These are phyloP conservation scores for Meriones unguiculatus DNA, from an alignment of 2,113 vertebrate genomes.

Conservation along the genomic window DNA sequence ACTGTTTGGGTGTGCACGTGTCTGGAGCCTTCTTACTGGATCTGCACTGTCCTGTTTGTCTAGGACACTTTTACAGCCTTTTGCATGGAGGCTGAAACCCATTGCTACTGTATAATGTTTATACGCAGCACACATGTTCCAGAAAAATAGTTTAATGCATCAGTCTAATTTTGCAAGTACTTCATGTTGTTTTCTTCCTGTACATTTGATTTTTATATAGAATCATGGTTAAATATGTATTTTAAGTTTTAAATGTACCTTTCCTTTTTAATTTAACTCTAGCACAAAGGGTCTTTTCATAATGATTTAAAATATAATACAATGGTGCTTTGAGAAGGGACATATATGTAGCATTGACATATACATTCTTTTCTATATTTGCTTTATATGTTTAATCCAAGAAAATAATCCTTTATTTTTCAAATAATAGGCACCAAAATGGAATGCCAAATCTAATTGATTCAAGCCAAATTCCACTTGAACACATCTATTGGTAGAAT, in stretches of 20 bases:
- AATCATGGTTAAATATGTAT: neutral
- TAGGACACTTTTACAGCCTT: neutral
- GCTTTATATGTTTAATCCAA: neutral
- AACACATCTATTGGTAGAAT: neutral
- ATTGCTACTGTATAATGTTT: conserved; percentile 9
- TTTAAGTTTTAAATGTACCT: conserved; percentile 38
- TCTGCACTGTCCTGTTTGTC: neutral
- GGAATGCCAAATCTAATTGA: neutral
- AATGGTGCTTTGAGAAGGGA: neutral
- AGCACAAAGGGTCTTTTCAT: neutral
- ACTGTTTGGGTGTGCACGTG: neutral
- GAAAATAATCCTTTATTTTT: neutral
- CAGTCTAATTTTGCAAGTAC: conserved; percentile 71
- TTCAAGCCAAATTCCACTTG: neutral
- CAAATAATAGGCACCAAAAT: conserved; percentile 19
- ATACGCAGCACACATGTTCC: conserved; percentile 53
- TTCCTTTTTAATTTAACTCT: neutral
- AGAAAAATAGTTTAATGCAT: conserved; percentile 73
- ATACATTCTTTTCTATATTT: neutral
- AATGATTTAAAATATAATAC: neutral
- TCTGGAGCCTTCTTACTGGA: neutral
- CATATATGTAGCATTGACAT: neutral
- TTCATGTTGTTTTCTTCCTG: neutral
- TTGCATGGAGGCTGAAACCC: neutral
- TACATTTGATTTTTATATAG: conserved; percentile 11